A percentile compares a stretch with the other conserved stretches of the same genome.
Evolutionary conservation across 2,113 vertebrate genomes (phyloP).

Genomic region (Abramis brama): DNA sequence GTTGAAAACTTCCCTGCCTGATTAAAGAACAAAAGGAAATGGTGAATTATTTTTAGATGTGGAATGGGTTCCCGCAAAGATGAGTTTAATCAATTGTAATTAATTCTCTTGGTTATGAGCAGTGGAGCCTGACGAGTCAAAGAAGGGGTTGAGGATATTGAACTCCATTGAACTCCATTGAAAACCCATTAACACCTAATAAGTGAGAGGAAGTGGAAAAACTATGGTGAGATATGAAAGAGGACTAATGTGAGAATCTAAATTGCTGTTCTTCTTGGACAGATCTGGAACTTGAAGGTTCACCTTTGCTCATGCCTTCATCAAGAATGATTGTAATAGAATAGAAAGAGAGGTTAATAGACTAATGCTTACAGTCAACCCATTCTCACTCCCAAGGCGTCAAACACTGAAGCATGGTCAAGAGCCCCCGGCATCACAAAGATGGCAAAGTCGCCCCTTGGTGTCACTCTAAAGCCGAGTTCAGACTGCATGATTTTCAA

Average conservation of each 20-base stretch:
- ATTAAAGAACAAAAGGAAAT: slow-evolving; percentile 62
- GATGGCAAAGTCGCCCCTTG: too few species aligned
- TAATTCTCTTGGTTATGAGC: slow-evolving; percentile 59
- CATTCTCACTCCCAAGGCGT: too few species aligned
- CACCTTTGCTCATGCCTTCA: not conserved
- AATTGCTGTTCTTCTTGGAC: slow-evolving; percentile 27
- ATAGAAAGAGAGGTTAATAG: slow-evolving; percentile 22
- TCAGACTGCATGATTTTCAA: too few species aligned
- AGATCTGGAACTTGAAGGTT: slow-evolving; percentile 33
- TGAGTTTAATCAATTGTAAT: slow-evolving; percentile 65
- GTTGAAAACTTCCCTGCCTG: slow-evolving; percentile 54
- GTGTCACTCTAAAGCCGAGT: too few species aligned
- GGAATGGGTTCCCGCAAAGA: slow-evolving; percentile 52
- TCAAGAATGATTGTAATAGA: slow-evolving; percentile 20
- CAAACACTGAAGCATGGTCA: too few species aligned
- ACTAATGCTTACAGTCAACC: slow-evolving; percentile 1
- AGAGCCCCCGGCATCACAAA: too few species aligned
- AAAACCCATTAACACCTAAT: slow-evolving; percentile 60
- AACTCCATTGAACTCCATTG: slow-evolving; percentile 62
- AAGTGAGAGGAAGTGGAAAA: slow-evolving; percentile 43
- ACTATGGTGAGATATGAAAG: slow-evolving; percentile 40
- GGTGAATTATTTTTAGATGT: slow-evolving; percentile 61
- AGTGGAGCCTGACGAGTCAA: slow-evolving; percentile 52
- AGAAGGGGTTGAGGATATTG: slow-evolving; percentile 58
- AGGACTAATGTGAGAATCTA: slow-evolving; percentile 42